phyloP scores from a whole-genome alignment of 2,888 invertebrate species.

The Thalpophila matura region DNA sequence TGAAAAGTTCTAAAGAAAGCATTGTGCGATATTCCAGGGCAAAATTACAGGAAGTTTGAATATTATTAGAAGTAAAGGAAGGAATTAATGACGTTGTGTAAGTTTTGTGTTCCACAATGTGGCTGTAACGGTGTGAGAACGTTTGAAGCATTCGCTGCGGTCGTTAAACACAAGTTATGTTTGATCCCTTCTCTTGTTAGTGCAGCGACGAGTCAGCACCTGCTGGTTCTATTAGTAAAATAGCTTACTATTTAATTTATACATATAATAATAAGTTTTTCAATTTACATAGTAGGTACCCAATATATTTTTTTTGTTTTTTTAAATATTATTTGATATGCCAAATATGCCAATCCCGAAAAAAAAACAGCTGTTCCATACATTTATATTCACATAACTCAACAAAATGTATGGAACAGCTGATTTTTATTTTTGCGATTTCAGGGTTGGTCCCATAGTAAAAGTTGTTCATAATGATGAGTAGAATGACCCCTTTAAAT shows the following conservation, averaged over 20 bases:
- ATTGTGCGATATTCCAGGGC: not conserved
- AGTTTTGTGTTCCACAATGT: slow-evolving; percentile 17
- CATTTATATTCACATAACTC: too few relatives aligned
- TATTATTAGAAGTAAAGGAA: slow-evolving; percentile 13
- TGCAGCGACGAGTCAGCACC: slow-evolving; percentile 18
- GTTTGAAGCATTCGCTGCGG: slow-evolving; percentile 39
- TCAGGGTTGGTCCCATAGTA: too few relatives aligned
- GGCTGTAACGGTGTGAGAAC: slow-evolving; percentile 41
- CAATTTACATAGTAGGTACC: not conserved
- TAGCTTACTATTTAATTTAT: not conserved
- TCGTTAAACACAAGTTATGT: slow-evolving; percentile 40
- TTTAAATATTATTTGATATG: too few relatives aligned
- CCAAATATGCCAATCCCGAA: too few relatives aligned
- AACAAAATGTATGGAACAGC: too few relatives aligned
- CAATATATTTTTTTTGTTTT: too few relatives aligned
- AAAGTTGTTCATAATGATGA: too few relatives aligned
- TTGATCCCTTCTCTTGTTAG: slow-evolving; percentile 42
- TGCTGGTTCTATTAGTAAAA: not conserved
- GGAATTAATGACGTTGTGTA: slow-evolving; percentile 8
- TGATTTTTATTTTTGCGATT: too few relatives aligned
- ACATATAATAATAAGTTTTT: too few relatives aligned
- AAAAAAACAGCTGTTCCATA: too few relatives aligned
- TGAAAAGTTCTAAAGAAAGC: too few relatives aligned
- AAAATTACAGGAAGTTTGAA: slow-evolving; percentile 11
- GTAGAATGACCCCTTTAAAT: too few relatives aligned